Percentiles rank a stretch among this genome's conserved stretches.
These are phyloP conservation scores for Myiotriccus ornatus DNA, from an alignment of 2,797 vertebrate species.

Conservation along the genomic window DNA sequence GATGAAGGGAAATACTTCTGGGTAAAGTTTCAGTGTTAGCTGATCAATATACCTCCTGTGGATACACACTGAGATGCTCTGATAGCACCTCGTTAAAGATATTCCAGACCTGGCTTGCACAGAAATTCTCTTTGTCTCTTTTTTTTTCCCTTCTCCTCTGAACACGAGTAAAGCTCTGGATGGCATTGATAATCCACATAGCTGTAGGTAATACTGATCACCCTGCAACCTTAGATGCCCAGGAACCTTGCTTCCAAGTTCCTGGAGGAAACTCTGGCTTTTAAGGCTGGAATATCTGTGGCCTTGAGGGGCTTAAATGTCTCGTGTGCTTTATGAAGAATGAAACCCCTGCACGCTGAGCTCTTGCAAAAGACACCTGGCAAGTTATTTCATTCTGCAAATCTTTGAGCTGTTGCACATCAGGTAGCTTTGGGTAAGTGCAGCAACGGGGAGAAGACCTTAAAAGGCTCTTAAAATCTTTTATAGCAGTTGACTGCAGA, in stretches of 20 bases:
- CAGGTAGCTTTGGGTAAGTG: neutral
- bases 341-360: neutral
- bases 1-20: neutral
- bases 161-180: neutral
- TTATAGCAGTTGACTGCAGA: neutral
- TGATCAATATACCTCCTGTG: neutral
- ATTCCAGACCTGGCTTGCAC: neutral
- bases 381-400: neutral
- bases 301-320: neutral
- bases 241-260: neutral
- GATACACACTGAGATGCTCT: neutral
- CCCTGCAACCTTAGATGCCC: neutral
- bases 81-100: neutral
- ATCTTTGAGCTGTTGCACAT: neutral
- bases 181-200: neutral
- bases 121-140: neutral
- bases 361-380: neutral
- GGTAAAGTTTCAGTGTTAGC: neutral
- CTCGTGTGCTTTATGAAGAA: neutral
- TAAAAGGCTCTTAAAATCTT: neutral
- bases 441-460: neutral
- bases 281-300: neutral
- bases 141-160: neutral
- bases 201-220: neutral
- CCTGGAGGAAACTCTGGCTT: neutral